These are phyloP conservation scores for Halesus radiatus DNA, from an alignment of 1,140 invertebrate genomes.

Conservation along the genomic window DNA sequence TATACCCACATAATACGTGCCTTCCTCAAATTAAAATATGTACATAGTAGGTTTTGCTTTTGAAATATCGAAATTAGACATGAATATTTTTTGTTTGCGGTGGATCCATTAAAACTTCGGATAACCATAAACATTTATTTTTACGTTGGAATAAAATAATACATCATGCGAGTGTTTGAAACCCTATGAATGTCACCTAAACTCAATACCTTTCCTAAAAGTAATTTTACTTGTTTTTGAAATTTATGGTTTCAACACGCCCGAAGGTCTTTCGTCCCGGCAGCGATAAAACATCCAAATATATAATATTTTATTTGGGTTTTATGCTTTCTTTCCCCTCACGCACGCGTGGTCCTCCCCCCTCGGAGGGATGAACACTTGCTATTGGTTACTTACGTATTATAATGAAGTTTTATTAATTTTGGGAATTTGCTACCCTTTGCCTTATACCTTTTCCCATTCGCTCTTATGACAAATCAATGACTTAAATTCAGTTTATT, in stretches of 20 bases:
- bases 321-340: conserved; percentile 5
- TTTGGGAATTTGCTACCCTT: not conserved
- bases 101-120: no score
- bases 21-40: no score
- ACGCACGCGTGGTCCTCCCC: not conserved
- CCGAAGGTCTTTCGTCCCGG: not conserved
- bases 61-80: no score
- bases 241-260: conserved; percentile 34
- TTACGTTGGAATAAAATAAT: conserved; percentile 19
- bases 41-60: no score
- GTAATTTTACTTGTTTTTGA: conserved; percentile 33
- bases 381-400: conserved; percentile 12
- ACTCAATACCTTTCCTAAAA: conserved; percentile 31
- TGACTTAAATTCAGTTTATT: not conserved
- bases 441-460: not conserved
- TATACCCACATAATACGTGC: no score
- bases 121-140: conserved; percentile 2
- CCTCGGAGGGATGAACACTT: conserved; percentile 2
- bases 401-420: conserved; percentile 26
- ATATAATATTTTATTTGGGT: conserved; percentile 26
- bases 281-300: conserved; percentile 23
- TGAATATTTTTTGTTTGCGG: no score
- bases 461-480: conserved; percentile 2
- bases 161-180: conserved; percentile 15
- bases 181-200: conserved; percentile 29